Conservation (phyloP, 1,140 invertebrate species). For the Drosophila sechellia region DNA sequence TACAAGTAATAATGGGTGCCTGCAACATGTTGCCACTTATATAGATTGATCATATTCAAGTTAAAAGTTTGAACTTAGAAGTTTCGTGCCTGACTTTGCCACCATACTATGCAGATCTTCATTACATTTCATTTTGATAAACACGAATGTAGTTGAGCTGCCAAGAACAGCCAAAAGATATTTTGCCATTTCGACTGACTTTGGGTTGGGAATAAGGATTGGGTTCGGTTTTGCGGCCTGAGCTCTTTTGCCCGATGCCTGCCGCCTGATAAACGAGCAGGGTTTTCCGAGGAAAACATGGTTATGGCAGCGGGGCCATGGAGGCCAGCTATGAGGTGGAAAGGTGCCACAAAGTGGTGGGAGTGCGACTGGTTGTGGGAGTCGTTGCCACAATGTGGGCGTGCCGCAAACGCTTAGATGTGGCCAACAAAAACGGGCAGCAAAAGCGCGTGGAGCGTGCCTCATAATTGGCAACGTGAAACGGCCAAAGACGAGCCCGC, state of each 20-base stretch:
- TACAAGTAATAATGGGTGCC: background rate
- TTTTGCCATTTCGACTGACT: conserved; percentile 27
- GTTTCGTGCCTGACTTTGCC: conserved; percentile 9
- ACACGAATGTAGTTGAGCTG: conserved; percentile 38
- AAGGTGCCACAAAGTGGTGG: conserved; percentile 47
- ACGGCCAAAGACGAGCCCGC: conserved; percentile 22
- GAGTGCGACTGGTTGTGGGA: conserved; percentile 17
- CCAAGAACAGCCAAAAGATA: background rate
- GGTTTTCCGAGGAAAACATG: conserved; percentile 48
- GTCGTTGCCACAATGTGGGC: conserved; percentile 27
- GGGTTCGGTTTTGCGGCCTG: background rate
- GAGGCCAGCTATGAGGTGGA: conserved; percentile 43
- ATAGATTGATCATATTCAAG: background rate
- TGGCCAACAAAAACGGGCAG: conserved; percentile 18
- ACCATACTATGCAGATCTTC: conserved; percentile 62
- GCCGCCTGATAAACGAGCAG: conserved; percentile 42
- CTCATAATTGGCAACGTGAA: conserved; percentile 61
- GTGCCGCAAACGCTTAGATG: conserved; percentile 11
- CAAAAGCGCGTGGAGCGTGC: conserved; percentile 59
- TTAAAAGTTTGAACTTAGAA: background rate
- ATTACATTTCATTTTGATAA: conserved; percentile 44
- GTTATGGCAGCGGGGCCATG: conserved; percentile 42
- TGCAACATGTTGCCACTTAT: background rate
- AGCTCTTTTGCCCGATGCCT: conserved; percentile 32
- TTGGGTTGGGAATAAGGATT: background rate